These are phyloP conservation scores for Etheostoma spectabile DNA, from an alignment of 2,113 vertebrate genomes.

Conservation along the genomic window DNA sequence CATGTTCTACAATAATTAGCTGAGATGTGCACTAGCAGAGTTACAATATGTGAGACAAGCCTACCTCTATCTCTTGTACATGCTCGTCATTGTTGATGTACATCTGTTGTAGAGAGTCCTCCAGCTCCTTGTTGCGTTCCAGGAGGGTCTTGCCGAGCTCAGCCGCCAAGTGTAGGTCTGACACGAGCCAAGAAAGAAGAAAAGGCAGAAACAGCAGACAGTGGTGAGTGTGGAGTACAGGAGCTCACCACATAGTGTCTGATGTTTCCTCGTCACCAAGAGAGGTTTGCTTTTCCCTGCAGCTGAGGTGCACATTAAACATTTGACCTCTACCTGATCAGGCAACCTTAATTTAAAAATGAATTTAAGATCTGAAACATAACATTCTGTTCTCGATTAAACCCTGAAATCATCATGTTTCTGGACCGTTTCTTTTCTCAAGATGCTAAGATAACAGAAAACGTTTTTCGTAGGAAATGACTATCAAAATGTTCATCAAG, in stretches of 20 bases:
- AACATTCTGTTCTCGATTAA: neutral
- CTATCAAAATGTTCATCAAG: neutral
- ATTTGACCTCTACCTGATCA: neutral
- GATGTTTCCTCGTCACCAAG: neutral
- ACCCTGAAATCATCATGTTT: neutral
- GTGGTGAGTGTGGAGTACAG: neutral
- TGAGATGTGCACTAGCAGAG: neutral
- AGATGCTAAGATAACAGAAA: neutral
- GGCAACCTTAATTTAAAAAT: neutral
- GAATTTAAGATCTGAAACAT: neutral
- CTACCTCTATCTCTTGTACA: slow-evolving; percentile 97
- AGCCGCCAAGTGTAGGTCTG: slow-evolving; percentile 93
- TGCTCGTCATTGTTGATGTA: slow-evolving; percentile 96
- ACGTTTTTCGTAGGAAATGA: neutral
- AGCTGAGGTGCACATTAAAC: neutral
- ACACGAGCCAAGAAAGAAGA: slow-evolving; percentile 6
- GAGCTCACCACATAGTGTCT: neutral
- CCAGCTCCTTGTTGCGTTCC: slow-evolving; percentile 97
- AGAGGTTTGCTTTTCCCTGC: neutral
- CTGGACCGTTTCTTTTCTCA: neutral
- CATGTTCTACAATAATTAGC: neutral
- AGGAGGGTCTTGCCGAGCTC: slow-evolving; percentile 97
- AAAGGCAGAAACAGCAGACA: slow-evolving; percentile 9
- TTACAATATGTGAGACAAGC: neutral
- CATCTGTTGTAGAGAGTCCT: slow-evolving; percentile 98